Conservation (phyloP, 2,888 invertebrate genomes). For the Tipula helvola region DNA sequence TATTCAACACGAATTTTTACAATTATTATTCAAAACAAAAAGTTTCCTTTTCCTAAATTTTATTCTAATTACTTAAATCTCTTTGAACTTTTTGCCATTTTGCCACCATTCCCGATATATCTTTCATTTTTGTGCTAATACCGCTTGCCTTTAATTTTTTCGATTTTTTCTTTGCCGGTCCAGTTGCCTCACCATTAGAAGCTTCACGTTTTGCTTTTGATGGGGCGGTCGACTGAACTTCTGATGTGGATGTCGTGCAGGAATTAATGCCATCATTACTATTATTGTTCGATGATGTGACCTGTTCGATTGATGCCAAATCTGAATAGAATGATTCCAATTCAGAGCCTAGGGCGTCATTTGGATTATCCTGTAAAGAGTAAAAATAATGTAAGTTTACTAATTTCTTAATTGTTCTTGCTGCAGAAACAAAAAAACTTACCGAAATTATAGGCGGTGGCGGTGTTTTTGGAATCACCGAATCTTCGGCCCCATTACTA, state of each 20-base stretch:
- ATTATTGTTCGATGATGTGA: constrained; percentile 1
- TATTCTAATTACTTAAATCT: constrained; percentile 25
- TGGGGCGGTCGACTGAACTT: constrained; percentile 17
- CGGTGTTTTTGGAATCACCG: constrained; percentile 16
- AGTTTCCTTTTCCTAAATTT: not conserved
- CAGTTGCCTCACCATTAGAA: constrained; percentile 14
- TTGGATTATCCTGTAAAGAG: constrained; percentile 26
- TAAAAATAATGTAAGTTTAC: not conserved
- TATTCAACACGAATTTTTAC: too few relatives aligned
- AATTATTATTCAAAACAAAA: too few relatives aligned
- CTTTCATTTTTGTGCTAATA: constrained; percentile 54
- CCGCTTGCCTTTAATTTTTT: constrained; percentile 38
- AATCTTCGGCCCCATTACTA: not conserved
- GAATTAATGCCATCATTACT: constrained; percentile 9
- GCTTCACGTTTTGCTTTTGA: not conserved
- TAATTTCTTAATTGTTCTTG: not conserved
- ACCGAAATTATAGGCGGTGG: constrained; percentile 20
- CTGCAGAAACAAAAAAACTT: not conserved
- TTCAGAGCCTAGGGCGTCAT: constrained; percentile 35
- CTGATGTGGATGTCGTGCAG: constrained; percentile 15
- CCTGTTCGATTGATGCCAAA: constrained; percentile 41
- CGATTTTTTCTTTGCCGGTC: constrained; percentile 19
- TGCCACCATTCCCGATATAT: constrained; percentile 53
- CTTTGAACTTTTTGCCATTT: constrained; percentile 61
- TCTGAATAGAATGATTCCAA: constrained; percentile 48